Percentiles rank a stretch among this genome's conserved stretches.
Conservation (phyloP, 2,888 invertebrate genomes). For the Microctonus hyperodae region DNA sequence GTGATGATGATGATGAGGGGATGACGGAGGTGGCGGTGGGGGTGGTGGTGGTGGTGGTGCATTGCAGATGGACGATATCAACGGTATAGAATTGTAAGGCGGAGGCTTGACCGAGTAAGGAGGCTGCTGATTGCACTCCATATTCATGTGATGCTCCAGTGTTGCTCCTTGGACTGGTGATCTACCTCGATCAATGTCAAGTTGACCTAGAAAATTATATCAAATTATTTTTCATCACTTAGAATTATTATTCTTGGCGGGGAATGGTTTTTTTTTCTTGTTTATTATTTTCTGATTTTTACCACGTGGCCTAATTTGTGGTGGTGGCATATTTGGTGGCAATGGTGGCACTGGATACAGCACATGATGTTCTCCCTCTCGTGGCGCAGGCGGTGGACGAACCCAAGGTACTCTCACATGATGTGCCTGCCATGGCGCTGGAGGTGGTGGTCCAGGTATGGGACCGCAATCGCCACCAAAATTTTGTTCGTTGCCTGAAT, state of each 20-base stretch:
- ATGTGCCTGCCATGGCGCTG: conserved; percentile 54
- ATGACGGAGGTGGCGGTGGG: conserved; percentile 51
- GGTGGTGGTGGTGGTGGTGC: conserved; percentile 56
- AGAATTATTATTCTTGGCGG: not conserved
- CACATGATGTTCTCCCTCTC: conserved; percentile 49
- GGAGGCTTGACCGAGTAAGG: conserved; percentile 51
- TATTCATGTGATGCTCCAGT: conserved; percentile 48
- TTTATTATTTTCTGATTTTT: conserved; percentile 22
- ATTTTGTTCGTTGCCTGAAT: conserved; percentile 50
- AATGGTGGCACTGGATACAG: conserved; percentile 38
- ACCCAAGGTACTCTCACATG: conserved; percentile 54
- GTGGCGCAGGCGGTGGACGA: conserved; percentile 52
- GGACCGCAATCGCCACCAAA: conserved; percentile 49
- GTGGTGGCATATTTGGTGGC: conserved; percentile 58
- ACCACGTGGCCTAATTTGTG: conserved; percentile 56
- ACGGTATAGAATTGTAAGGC: conserved; percentile 49
- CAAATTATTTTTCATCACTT: conserved; percentile 1
- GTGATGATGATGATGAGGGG: conserved; percentile 53
- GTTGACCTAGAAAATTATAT: conserved; percentile 42
- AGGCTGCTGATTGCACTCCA: conserved; percentile 51
- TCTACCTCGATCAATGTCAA: conserved; percentile 48
- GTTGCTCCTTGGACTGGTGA: conserved; percentile 49
- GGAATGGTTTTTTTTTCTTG: not conserved
- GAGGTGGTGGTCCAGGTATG: conserved; percentile 40
- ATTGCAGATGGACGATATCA: conserved; percentile 57